A percentile compares a stretch with the other conserved stretches of the same genome.
These are phyloP conservation scores for Mugil cephalus DNA, from an alignment of 2,113 vertebrate species.

Conservation along the genomic window DNA sequence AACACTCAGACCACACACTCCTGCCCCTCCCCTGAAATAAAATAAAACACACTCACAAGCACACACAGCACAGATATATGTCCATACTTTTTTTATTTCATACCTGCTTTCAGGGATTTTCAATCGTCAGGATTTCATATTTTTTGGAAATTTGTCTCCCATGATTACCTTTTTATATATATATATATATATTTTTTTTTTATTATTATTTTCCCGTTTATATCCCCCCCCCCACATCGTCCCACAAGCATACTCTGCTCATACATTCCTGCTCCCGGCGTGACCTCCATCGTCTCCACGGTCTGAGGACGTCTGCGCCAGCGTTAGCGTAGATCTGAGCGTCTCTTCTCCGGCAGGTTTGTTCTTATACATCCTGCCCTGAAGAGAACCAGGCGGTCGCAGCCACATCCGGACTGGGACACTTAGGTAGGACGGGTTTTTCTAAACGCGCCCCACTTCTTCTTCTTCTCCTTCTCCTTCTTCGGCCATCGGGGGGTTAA, in stretches of 20 bases:
- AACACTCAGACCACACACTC: slow-evolving; percentile 85
- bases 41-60: slow-evolving; percentile 58
- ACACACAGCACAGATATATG: slow-evolving; percentile 46
- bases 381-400: slow-evolving; percentile 50
- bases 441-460: slow-evolving; percentile 54
- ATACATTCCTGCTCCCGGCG: slow-evolving; percentile 73
- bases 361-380: slow-evolving; percentile 37
- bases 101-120: slow-evolving; percentile 55
- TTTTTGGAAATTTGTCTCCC: slow-evolving; percentile 40
- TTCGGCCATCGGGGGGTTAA: slow-evolving; percentile 73
- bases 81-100: slow-evolving; percentile 36
- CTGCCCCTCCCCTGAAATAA: slow-evolving; percentile 74
- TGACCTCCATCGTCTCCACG: slow-evolving; percentile 34
- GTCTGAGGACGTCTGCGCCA: slow-evolving; percentile 43
- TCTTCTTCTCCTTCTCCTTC: too few relatives aligned
- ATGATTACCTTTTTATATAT: slow-evolving; percentile 20
- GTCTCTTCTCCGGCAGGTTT: slow-evolving; percentile 46
- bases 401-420: slow-evolving; percentile 58
- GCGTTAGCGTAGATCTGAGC: slow-evolving; percentile 53
- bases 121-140: slow-evolving; percentile 45
- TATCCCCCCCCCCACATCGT: slow-evolving; percentile 5
- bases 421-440: slow-evolving; percentile 54
- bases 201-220: slow-evolving; percentile 22
- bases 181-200: slow-evolving; percentile 49
- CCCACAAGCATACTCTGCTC: slow-evolving; percentile 43